A percentile compares a stretch with the other conserved stretches of the same genome.
Conservation (phyloP, 2,113 vertebrate species). For the Perca flavescens region DNA sequence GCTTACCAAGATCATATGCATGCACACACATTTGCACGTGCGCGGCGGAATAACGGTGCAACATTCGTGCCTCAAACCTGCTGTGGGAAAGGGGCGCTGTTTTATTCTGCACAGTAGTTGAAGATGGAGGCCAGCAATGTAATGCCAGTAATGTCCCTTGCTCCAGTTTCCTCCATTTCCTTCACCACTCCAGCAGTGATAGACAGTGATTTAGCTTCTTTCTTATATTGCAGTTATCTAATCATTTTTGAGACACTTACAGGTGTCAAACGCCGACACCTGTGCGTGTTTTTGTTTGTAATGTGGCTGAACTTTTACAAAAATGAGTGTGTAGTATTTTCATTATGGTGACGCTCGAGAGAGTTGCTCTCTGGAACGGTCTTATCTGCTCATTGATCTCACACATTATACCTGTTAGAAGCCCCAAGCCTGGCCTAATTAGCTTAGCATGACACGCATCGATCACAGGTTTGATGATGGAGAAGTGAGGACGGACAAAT, state of each 20-base stretch:
- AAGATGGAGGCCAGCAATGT: neutral
- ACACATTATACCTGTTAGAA: constrained; percentile 79
- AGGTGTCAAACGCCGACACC: neutral
- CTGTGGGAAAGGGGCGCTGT: too few species aligned
- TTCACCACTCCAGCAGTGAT: constrained; percentile 2
- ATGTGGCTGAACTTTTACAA: neutral
- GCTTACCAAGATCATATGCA: constrained; percentile 23
- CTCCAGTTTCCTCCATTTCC: constrained; percentile 16
- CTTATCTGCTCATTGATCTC: constrained; percentile 74
- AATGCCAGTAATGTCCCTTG: neutral
- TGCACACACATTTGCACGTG: neutral
- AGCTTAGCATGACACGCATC: constrained; percentile 75
- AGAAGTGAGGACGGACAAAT: constrained; percentile 64
- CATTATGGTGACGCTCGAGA: constrained; percentile 69
- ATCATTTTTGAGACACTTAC: neutral
- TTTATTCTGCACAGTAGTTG: constrained; percentile 11
- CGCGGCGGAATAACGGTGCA: too few species aligned
- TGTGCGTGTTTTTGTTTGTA: constrained; percentile 6
- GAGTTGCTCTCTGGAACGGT: constrained; percentile 67
- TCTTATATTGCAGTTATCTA: neutral
- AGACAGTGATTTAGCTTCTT: neutral
- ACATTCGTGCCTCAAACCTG: too few species aligned
- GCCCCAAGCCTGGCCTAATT: constrained; percentile 78
- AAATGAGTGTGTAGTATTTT: constrained; percentile 9
- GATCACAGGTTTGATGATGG: constrained; percentile 68